Evolutionary conservation across 2,888 invertebrate species (phyloP), one percentile per base, ranked within the genome.

Genomic region (Philereme transversata): DNA sequence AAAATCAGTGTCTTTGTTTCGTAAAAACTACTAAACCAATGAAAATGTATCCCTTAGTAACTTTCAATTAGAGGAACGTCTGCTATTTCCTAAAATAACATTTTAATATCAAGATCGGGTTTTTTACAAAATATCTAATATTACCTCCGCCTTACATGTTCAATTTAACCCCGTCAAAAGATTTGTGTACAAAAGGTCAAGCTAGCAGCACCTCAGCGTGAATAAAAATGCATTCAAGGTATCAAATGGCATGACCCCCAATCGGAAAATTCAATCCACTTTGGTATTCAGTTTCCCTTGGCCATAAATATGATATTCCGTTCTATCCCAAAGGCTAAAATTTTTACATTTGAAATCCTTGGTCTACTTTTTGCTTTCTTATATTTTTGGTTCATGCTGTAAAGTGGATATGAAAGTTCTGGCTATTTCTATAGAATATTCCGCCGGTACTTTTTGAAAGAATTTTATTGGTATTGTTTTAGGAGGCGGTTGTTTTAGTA

Each of bases 211-310:
- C 46, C 49, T 53, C 60, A 66, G 41, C 56, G 52, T 60, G 56
- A 70, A 72, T 73, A 69, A 70, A 75, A 72, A 70, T 67, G 69
- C 65, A 70, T 68, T 69, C 59, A 60, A 62, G 57, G 56, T 56
- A 66, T 62, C 60, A 65, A 70, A 70, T 67, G 64, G 62, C 63
- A 61, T 57, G 62, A 59, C 60, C 65, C 65, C 65, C 65, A 51
- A 67, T 70, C 64, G 67, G 60, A 67, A 71, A 72, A 74, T 74
- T 70, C 73, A 75, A 72, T 76, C 67, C 71, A 71, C 67, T 74
- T 65, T 61, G 65, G 72, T 66, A 68, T 76, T 66, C 69, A 60
- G 58, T 60, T 69, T 59, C 66, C 59, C 59, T 65, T 58, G 51
- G 58, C 58, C 48, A 60, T 65, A 68, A 72, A 63, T 60, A 57